Evolutionary conservation across 2,797 vertebrate species (phyloP).

Genomic region (Molossus alvarezi): DNA sequence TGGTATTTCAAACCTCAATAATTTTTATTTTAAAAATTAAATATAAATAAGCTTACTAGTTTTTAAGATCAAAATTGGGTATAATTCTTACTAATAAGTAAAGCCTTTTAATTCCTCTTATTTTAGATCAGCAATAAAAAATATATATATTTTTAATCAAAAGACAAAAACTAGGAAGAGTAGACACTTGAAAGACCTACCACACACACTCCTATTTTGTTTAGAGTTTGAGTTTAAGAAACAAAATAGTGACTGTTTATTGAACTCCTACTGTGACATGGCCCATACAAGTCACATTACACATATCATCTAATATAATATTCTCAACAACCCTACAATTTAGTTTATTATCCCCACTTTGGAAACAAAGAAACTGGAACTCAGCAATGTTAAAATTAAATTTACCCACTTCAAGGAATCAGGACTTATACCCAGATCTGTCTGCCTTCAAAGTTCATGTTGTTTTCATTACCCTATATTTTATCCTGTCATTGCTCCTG

Average conservation of each 20-base stretch:
- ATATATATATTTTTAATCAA: conserved; percentile 23
- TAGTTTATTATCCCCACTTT: conserved; percentile 44
- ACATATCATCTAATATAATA: conserved; percentile 18
- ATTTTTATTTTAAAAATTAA: conserved; percentile 35
- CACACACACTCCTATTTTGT: conserved; percentile 26
- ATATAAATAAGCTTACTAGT: neutral
- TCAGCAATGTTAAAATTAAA: conserved; percentile 40
- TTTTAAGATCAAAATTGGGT: conserved; percentile 8
- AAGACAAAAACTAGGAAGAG: neutral
- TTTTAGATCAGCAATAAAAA: conserved; percentile 10
- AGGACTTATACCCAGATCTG: neutral
- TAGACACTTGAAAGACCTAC: neutral
- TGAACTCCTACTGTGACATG: neutral
- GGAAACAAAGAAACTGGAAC: neutral
- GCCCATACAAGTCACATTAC: neutral
- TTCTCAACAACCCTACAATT: conserved; percentile 19
- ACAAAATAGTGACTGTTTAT: conserved; percentile 15
- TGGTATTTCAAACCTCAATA: conserved; percentile 15
- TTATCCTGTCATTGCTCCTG: neutral
- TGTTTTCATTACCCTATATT: conserved; percentile 18
- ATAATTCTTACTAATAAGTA: conserved; percentile 42
- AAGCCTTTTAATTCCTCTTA: neutral
- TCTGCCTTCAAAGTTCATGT: neutral
- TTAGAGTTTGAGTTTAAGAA: conserved; percentile 36
- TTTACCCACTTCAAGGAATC: conserved; percentile 16